phyloP scores from a whole-genome alignment of 2,888 invertebrate species.

The Parnassius smintheus region DNA sequence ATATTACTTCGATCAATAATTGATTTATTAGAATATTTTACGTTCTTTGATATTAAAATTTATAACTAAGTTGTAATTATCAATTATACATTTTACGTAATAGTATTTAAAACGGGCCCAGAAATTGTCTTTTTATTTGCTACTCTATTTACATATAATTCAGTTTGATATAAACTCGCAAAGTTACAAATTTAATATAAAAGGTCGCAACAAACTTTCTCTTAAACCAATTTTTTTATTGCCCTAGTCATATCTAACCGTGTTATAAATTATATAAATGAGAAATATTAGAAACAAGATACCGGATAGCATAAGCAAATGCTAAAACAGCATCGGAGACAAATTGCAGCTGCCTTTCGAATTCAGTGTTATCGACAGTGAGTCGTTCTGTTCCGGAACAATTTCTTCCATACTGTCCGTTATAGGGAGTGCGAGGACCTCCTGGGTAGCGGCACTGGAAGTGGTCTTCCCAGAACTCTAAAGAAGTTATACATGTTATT shows the following conservation, averaged over 20 bases:
- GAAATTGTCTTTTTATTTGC: neutral
- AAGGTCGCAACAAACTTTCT: neutral
- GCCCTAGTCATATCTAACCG: neutral
- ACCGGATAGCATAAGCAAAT: slow-evolving; percentile 93
- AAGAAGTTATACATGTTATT: neutral
- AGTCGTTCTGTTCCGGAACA: slow-evolving; percentile 92
- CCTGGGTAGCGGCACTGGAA: slow-evolving; percentile 93
- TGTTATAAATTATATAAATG: too few species aligned
- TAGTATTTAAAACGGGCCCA: too few species aligned
- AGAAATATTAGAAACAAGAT: neutral
- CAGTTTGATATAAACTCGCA: neutral
- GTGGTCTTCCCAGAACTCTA: slow-evolving; percentile 97
- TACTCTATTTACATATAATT: neutral
- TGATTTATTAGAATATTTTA: too few species aligned
- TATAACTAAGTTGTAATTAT: too few species aligned
- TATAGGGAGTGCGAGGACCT: slow-evolving; percentile 90
- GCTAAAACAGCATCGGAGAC: slow-evolving; percentile 97
- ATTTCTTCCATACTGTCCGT: slow-evolving; percentile 82
- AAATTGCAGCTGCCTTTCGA: slow-evolving; percentile 96
- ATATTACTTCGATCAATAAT: too few species aligned
- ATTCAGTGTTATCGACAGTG: slow-evolving; percentile 69
- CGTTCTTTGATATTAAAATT: too few species aligned
- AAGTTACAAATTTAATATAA: too few species aligned
- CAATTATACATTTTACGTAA: neutral
- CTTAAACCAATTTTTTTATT: neutral